These are phyloP conservation scores for Drosophila bocqueti DNA, from an alignment of 1,140 invertebrate genomes.

Conservation along the genomic window DNA sequence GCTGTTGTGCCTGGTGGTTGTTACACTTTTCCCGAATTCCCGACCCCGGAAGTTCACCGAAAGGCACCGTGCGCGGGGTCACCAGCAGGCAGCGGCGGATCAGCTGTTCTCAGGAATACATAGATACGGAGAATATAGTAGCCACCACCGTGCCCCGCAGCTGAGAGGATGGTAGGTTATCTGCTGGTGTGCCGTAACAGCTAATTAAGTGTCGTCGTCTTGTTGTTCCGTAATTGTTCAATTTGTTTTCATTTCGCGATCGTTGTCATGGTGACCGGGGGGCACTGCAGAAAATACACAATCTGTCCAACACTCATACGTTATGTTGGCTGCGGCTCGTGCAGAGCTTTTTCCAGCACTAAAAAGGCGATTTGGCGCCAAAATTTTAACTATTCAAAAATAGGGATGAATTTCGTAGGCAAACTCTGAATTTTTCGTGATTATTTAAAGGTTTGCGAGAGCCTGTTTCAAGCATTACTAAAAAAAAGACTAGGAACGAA, in stretches of 20 bases:
- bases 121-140: background rate
- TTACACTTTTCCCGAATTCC: slow-evolving; percentile 21
- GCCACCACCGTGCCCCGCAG: background rate
- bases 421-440: background rate
- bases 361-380: slow-evolving; percentile 6
- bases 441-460: background rate
- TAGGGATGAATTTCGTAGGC: background rate
- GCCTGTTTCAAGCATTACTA: too few relatives aligned
- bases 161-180: slow-evolving; percentile 43
- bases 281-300: background rate
- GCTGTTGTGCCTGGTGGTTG: slow-evolving; percentile 73
- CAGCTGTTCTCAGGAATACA: background rate
- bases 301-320: slow-evolving; percentile 15
- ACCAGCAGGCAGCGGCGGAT: slow-evolving; percentile 6
- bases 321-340: slow-evolving; percentile 6
- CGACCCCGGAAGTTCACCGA: slow-evolving; percentile 7
- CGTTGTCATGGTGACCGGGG: slow-evolving; percentile 24
- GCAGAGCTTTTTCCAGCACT: slow-evolving; percentile 31
- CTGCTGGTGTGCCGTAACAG: slow-evolving; percentile 37
- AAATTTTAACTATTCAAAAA: slow-evolving; percentile 3
- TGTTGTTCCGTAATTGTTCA: slow-evolving; percentile 26
- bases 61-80: slow-evolving; percentile 18
- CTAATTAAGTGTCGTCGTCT: slow-evolving; percentile 34
- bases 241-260: slow-evolving; percentile 48
- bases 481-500: too few relatives aligned